Percentiles rank a stretch among this genome's conserved stretches.
Evolutionary conservation across 2,113 vertebrate species (phyloP).

Genomic region (Ondatra zibethicus): DNA sequence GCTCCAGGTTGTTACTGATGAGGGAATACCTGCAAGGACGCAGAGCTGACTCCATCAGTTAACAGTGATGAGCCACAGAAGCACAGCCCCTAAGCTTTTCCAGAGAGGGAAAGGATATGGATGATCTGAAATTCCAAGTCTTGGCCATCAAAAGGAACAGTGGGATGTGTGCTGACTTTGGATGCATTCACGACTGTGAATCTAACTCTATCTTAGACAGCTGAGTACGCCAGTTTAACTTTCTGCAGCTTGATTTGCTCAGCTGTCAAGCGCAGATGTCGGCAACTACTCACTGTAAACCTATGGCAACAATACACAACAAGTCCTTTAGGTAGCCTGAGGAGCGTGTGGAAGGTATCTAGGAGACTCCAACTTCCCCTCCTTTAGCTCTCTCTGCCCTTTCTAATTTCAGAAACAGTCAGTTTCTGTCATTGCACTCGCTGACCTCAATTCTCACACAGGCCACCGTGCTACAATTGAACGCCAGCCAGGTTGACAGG

Average conservation of each 20-base stretch:
- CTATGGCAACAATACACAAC: background rate
- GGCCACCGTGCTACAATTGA: background rate
- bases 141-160: background rate
- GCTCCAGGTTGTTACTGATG: conserved; percentile 5
- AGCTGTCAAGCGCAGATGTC: background rate
- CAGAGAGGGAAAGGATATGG: background rate
- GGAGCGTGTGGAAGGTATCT: background rate
- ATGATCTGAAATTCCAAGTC: background rate
- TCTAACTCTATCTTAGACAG: background rate
- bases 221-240: conserved; percentile 1
- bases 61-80: background rate
- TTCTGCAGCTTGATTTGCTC: conserved; percentile 4
- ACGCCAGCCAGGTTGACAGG: background rate
- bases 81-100: background rate
- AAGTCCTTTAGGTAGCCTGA: background rate
- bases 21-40: background rate
- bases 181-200: background rate
- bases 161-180: background rate
- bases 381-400: background rate
- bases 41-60: background rate
- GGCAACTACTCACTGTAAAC: background rate
- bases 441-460: conserved; percentile 43
- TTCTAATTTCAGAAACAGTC: background rate
- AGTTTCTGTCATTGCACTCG: background rate
- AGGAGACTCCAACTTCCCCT: background rate